These are phyloP conservation scores for Arenicola marina DNA, from an alignment of 2,888 invertebrate genomes.

Conservation along the genomic window DNA sequence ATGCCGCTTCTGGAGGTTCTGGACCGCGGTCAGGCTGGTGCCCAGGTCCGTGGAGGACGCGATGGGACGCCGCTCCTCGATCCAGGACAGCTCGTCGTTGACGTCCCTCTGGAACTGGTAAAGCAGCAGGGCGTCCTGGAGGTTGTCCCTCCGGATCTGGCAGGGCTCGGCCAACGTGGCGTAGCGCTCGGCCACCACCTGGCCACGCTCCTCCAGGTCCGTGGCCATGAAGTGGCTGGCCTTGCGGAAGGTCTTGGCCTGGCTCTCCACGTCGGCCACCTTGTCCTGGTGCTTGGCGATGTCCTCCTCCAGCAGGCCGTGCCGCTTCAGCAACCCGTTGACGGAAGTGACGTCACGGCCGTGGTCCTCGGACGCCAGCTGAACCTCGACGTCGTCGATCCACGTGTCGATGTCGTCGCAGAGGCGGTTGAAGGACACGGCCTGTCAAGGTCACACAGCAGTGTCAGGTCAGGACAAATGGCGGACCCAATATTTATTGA, in stretches of 20 bases:
- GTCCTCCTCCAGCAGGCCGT: slow-evolving; percentile 79
- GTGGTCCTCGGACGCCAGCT: slow-evolving; percentile 75
- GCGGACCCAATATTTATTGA: too few relatives aligned
- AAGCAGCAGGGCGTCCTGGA: slow-evolving; percentile 85
- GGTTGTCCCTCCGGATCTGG: slow-evolving; percentile 85
- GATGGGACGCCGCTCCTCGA: slow-evolving; percentile 76
- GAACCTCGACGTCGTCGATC: slow-evolving; percentile 86
- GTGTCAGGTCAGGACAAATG: too few relatives aligned
- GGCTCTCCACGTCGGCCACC: slow-evolving; percentile 72
- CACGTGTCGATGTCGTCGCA: slow-evolving; percentile 91
- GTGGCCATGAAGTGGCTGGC: slow-evolving; percentile 87
- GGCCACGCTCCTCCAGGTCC: slow-evolving; percentile 78
- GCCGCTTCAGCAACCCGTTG: slow-evolving; percentile 72
- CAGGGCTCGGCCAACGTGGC: slow-evolving; percentile 85
- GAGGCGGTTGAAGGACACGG: slow-evolving; percentile 82
- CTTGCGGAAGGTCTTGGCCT: slow-evolving; percentile 77
- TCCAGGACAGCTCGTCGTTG: slow-evolving; percentile 90
- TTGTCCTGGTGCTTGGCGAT: slow-evolving; percentile 82
- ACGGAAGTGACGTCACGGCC: slow-evolving; percentile 89
- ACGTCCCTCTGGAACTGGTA: slow-evolving; percentile 91
- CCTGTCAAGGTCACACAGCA: slow-evolving; percentile 65
- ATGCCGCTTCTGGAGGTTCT: slow-evolving; percentile 91
- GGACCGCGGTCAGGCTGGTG: slow-evolving; percentile 73
- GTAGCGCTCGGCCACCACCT: slow-evolving; percentile 63
- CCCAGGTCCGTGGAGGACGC: slow-evolving; percentile 76